A percentile compares a stretch with the other conserved stretches of the same genome.
These are phyloP conservation scores for Meriones unguiculatus DNA, from an alignment of 2,113 vertebrate species.

Conservation along the genomic window DNA sequence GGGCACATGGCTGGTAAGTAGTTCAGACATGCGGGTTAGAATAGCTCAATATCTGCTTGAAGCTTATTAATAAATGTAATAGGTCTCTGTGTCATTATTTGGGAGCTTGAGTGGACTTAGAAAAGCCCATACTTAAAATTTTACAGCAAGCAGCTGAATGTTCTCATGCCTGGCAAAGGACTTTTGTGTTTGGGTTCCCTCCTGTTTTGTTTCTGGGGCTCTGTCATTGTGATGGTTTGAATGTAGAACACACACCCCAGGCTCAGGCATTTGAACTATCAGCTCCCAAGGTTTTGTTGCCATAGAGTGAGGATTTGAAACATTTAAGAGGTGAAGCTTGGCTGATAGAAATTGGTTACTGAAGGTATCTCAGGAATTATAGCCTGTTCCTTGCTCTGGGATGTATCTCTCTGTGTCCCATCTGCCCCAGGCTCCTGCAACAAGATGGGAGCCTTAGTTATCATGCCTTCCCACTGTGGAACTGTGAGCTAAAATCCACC, in stretches of 20 bases:
- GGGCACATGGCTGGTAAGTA: too few relatives aligned
- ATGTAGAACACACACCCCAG: neutral
- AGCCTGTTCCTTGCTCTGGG: neutral
- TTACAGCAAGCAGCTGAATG: neutral
- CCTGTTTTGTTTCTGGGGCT: neutral
- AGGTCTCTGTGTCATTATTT: too few relatives aligned
- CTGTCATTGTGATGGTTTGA: neutral
- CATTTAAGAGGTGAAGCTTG: neutral
- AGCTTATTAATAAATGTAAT: too few relatives aligned
- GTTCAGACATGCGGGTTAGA: too few relatives aligned
- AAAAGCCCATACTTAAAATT: too few relatives aligned
- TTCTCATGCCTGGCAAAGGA: neutral
- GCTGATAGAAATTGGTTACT: neutral
- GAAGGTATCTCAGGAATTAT: neutral
- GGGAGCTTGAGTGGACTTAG: too few relatives aligned
- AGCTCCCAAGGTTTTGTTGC: neutral
- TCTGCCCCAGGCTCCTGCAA: neutral
- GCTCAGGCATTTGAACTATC: neutral
- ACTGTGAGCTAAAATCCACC: neutral
- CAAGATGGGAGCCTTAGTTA: neutral
- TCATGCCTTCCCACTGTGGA: neutral
- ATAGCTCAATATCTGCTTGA: too few relatives aligned
- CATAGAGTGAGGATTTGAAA: neutral
- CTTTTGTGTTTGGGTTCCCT: neutral
- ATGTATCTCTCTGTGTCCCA: neutral